Evolutionary conservation across 2,797 vertebrate species (phyloP).

Genomic region (Megaceryle alcyon): DNA sequence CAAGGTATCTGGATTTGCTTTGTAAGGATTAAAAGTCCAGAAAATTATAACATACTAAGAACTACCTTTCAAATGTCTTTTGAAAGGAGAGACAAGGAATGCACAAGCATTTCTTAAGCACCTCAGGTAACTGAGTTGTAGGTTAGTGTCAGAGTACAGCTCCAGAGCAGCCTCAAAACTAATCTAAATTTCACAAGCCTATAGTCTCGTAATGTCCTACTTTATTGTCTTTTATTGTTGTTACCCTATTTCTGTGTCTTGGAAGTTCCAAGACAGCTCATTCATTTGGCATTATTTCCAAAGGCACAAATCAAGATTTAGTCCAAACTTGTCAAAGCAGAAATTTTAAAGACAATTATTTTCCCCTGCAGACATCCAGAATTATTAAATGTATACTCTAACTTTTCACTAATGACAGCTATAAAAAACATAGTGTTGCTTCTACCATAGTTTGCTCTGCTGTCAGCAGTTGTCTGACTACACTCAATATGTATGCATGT

Average conservation of each 20-base stretch:
- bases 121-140: background rate
- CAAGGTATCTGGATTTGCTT: background rate
- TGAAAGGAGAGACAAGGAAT: background rate
- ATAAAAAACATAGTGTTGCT: background rate
- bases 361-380: constrained; percentile 3
- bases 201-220: background rate
- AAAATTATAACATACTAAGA: background rate
- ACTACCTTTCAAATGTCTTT: background rate
- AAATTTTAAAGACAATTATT: background rate
- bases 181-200: background rate
- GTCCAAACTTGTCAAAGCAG: constrained; percentile 5
- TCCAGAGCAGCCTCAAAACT: background rate
- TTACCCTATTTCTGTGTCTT: background rate
- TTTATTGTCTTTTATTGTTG: background rate
- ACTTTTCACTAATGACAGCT: background rate
- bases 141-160: background rate
- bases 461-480: background rate
- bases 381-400: background rate
- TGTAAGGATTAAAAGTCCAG: background rate
- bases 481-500: background rate
- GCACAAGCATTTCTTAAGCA: background rate
- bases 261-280: background rate
- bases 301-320: background rate
- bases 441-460: background rate
- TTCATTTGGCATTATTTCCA: background rate